Percentiles rank a stretch among this genome's conserved stretches.
These are phyloP conservation scores for Hyperoplus lanceolatus DNA, from an alignment of 2,797 vertebrate genomes.

Conservation along the genomic window DNA sequence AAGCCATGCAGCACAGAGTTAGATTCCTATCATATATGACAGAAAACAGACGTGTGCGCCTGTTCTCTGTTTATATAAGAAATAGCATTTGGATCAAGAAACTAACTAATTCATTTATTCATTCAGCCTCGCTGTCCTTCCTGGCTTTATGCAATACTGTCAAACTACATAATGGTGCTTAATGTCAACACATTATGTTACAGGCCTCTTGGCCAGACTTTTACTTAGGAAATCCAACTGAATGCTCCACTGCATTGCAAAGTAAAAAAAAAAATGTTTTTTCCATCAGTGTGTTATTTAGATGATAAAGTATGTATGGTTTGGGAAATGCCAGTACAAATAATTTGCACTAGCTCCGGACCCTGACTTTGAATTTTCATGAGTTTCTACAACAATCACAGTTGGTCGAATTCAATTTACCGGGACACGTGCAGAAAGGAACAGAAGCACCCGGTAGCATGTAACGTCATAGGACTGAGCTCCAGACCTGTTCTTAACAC, in stretches of 20 bases:
- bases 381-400: slow-evolving; percentile 56
- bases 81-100: slow-evolving; percentile 1
- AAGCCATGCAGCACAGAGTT: slow-evolving; percentile 23
- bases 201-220: slow-evolving; percentile 7
- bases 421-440: slow-evolving; percentile 57
- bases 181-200: slow-evolving; percentile 28
- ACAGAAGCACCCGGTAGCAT: slow-evolving; percentile 43
- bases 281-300: slow-evolving; percentile 50
- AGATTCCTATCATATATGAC: slow-evolving; percentile 1
- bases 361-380: slow-evolving; percentile 58
- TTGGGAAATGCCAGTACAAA: slow-evolving; percentile 58
- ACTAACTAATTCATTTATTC: slow-evolving; percentile 1
- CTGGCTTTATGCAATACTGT: background rate
- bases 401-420: slow-evolving; percentile 65
- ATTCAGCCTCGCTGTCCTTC: slow-evolving; percentile 5
- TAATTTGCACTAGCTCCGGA: slow-evolving; percentile 62
- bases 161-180: slow-evolving; percentile 2
- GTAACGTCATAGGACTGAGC: slow-evolving; percentile 43
- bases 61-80: slow-evolving; percentile 7
- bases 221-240: slow-evolving; percentile 10
- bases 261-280: slow-evolving; percentile 7
- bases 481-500: slow-evolving; percentile 16
- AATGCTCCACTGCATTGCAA: slow-evolving; percentile 2
- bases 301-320: slow-evolving; percentile 54
- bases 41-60: background rate